phyloP scores from a whole-genome alignment of 2,888 invertebrate genomes.

The Euproctis similis region DNA sequence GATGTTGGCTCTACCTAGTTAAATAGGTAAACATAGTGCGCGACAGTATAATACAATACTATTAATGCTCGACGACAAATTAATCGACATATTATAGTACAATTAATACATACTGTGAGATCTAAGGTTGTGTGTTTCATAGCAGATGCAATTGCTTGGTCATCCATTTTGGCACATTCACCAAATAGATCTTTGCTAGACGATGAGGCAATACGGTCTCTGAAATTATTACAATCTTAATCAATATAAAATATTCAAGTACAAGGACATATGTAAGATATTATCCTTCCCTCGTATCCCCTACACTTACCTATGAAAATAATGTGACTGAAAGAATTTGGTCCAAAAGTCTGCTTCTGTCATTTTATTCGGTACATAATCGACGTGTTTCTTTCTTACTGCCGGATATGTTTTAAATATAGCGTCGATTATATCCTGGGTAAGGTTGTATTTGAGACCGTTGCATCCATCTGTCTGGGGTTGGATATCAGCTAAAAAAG shows the following conservation, averaged over 20 bases:
- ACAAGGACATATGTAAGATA: too few species aligned
- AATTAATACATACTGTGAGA: constrained; percentile 48
- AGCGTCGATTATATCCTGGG: constrained; percentile 96
- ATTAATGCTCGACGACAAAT: too few species aligned
- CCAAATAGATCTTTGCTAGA: constrained; percentile 97
- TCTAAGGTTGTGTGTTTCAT: constrained; percentile 85
- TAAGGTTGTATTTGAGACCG: constrained; percentile 97
- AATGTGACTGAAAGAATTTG: constrained; percentile 99
- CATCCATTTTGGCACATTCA: constrained; percentile 98
- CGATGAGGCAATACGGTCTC: constrained; percentile 87
- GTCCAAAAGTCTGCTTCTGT: constrained; percentile 99
- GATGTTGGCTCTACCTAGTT: too few species aligned
- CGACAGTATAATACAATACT: too few species aligned
- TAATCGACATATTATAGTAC: too few species aligned
- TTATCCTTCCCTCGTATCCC: too few species aligned
- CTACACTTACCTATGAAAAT: constrained; percentile 87
- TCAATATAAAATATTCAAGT: too few species aligned
- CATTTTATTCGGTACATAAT: constrained; percentile 96
- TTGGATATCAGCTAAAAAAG: constrained; percentile 93
- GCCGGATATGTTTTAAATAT: constrained; percentile 99
- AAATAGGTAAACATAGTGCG: too few species aligned
- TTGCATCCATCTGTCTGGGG: constrained; percentile 98
- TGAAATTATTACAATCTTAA: too few species aligned
- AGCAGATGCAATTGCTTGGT: constrained; percentile 86
- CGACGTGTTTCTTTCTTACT: constrained; percentile 96